Percentiles rank a stretch among this genome's conserved stretches.
Conservation (phyloP, 35 echinoderm and acorn worm species). For the Diadema setosum region DNA sequence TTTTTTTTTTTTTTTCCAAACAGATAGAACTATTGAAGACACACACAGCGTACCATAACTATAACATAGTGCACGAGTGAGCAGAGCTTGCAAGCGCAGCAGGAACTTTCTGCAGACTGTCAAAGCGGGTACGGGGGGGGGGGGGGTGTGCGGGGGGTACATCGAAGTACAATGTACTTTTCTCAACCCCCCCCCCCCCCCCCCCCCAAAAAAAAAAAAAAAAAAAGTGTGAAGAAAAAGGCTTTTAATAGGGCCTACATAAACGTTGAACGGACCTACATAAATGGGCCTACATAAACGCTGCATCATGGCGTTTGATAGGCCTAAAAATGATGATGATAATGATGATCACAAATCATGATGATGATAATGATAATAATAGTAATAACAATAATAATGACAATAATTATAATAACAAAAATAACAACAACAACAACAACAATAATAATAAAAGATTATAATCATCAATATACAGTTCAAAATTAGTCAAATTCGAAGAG, state of each 20-base stretch:
- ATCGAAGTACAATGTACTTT: not conserved
- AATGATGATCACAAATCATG: not conserved
- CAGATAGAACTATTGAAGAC: too few species aligned
- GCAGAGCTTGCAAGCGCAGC: not conserved
- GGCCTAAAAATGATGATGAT: not conserved
- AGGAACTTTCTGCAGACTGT: not conserved
- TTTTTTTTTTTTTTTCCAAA: too few species aligned
- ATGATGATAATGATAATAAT: not conserved
- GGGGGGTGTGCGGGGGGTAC: not conserved
- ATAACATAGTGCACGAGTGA: not conserved
- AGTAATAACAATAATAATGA: not conserved
- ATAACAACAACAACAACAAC: too few species aligned
- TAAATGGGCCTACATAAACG: not conserved
- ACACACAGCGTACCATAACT: too few species aligned
- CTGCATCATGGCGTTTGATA: not conserved
- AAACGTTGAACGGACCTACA: not conserved
- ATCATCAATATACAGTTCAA: too few species aligned
- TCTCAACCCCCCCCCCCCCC: not conserved
- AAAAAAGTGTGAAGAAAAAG: not conserved
- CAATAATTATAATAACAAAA: too few species aligned
- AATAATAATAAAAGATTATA: too few species aligned
- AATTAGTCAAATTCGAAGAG: too few species aligned
- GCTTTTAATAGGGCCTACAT: not conserved
- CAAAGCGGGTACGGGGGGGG: not conserved
- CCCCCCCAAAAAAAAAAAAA: not conserved